phyloP scores from a whole-genome alignment of 2,113 vertebrate species.

The Daboia siamensis region DNA sequence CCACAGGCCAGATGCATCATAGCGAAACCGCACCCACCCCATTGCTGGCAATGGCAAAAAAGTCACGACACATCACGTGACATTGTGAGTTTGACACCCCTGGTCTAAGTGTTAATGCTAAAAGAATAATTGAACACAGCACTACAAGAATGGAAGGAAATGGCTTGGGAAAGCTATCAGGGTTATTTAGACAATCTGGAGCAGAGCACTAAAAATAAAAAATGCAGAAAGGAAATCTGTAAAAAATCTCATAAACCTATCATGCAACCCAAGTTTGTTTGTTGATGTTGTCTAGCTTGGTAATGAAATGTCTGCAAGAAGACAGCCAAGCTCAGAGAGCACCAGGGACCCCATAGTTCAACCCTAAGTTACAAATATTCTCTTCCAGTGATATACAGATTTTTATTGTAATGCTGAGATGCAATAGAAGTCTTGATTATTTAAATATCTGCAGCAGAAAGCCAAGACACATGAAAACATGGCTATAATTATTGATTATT shows the following conservation, averaged over 20 bases:
- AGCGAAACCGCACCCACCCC: too few relatives aligned
- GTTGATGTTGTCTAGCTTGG: too few relatives aligned
- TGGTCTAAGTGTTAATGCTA: neutral
- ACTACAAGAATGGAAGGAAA: neutral
- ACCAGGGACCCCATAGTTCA: too few relatives aligned
- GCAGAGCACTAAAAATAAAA: neutral
- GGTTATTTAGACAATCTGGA: neutral
- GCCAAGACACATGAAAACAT: neutral
- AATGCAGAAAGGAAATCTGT: neutral
- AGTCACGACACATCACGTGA: too few relatives aligned
- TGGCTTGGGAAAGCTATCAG: neutral
- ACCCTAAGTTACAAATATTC: neutral
- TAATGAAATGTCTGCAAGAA: too few relatives aligned
- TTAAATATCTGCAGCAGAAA: neutral
- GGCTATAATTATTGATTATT: neutral
- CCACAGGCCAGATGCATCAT: too few relatives aligned
- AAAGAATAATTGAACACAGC: neutral
- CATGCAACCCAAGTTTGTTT: neutral
- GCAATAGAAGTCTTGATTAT: slow-evolving; percentile 1
- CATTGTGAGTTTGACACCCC: too few relatives aligned
- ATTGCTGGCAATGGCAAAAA: too few relatives aligned
- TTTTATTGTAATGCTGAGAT: neutral
- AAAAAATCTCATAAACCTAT: neutral
- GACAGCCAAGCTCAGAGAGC: too few relatives aligned
- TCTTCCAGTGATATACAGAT: neutral